Base-by-base conservation (phyloP, 1,140 invertebrate species). In the Lutraria rhynchaena region DNA sequence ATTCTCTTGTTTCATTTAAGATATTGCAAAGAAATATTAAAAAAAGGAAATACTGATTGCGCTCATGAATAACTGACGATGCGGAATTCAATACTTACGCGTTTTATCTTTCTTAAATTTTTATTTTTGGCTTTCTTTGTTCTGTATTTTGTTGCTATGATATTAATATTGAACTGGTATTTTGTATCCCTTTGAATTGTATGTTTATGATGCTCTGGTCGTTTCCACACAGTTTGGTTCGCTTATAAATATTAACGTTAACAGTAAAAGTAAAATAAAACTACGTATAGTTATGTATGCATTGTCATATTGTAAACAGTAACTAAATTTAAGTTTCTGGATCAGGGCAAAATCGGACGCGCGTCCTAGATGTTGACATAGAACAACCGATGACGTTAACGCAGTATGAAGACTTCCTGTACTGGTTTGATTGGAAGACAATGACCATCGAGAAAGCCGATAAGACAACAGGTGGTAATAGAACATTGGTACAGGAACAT, bases 381-480 rank as follows among this genome's bases (percentile, higher is more conserved):
- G 86, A 87, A n/a, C 82, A 89, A 35, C 92, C 92, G 5, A 88
- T 89, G 86, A 89, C 92, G 9, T 92, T 98, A 17, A 95, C 96
- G 0, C 93, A 96, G 44, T 96, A 96, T 90, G 94, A 97, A 89
- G 89, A 92, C 67, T 91, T 86, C 67, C 76, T 92, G 19, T 92
- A 90, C 83, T 92, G 91, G 90, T 88, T 89, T 5, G 91, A 92
- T 70, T 85, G 82, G 80, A 90, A 92, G 0, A 94, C 93, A 15
- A 83, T 86, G 44, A 86, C 83, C 13, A 89, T 92, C n/a, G 90
- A 91, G 73, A 71, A 87, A 41, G 91, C 90, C 60, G 90, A 90
- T 58, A 92, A 92, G 78, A 82, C 82, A 5, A 86, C 82, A 33
- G 91, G 90, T 1, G 60, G n/a, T 95, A 95, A 95, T 86, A 93